Evolutionary conservation across 2,888 invertebrate species (phyloP).

Genomic region (Panzeria rudis): DNA sequence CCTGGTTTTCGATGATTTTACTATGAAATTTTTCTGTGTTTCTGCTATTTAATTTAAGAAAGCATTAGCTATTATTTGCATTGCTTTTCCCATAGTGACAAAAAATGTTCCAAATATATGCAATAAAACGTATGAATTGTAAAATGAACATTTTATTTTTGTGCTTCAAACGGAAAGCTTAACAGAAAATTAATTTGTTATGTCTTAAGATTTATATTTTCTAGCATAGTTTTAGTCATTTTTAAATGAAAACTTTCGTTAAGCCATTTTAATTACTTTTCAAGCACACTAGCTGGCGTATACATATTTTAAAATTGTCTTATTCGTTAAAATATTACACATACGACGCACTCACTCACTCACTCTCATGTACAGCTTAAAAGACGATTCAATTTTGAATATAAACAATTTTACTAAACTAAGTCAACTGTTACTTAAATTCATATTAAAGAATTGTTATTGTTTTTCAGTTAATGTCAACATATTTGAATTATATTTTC

Average conservation of each 20-base stretch:
- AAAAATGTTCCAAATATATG: conserved; percentile 13
- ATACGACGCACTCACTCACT: conserved; percentile 69
- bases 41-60: no score
- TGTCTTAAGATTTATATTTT: conserved; percentile 46
- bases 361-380: not conserved
- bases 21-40: no score
- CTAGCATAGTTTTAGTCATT: conserved; percentile 58
- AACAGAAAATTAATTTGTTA: conserved; percentile 65
- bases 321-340: conserved; percentile 75
- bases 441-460: not conserved
- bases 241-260: conserved; percentile 75
- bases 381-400: not conserved
- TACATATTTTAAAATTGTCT: not conserved
- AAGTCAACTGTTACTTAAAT: not conserved
- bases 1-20: no score
- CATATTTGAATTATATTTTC: conserved; percentile 79
- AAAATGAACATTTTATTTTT: conserved; percentile 29
- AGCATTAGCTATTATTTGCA: no score
- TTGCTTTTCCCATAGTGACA: conserved; percentile 23
- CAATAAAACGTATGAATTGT: conserved; percentile 25
- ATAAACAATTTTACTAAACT: not conserved
- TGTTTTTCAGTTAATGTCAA: conserved; percentile 75
- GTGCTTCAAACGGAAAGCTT: conserved; percentile 57
- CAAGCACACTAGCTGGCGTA: conserved; percentile 78
- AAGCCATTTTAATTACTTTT: conserved; percentile 82